Evolutionary conservation across 2,113 vertebrate species (phyloP).

Genomic region (Pampusana beccarii): DNA sequence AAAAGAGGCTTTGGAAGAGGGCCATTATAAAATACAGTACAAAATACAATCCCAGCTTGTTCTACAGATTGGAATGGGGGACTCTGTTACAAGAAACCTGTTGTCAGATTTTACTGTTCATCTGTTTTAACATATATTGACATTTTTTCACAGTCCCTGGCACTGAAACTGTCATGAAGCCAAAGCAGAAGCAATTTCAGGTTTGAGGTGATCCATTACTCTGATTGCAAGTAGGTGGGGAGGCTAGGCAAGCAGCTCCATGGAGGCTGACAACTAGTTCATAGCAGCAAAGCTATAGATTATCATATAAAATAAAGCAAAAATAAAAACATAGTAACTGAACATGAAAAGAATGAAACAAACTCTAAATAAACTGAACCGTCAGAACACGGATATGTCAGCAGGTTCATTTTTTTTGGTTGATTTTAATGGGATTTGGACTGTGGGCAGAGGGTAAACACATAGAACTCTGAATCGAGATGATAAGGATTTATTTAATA

Average conservation of each 20-base stretch:
- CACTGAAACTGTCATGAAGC: background rate
- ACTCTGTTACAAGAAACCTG: conserved; percentile 19
- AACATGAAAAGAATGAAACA: background rate
- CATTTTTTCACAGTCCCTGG: conserved; percentile 26
- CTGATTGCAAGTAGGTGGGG: background rate
- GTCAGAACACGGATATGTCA: background rate
- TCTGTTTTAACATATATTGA: conserved; percentile 45
- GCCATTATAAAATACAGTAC: conserved; percentile 10
- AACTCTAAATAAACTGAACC: background rate
- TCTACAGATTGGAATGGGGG: background rate
- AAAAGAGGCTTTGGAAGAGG: conserved; percentile 45
- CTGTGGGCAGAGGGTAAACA: background rate
- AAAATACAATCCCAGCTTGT: conserved; percentile 26
- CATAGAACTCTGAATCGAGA: background rate
- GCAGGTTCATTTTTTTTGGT: background rate
- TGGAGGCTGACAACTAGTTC: background rate
- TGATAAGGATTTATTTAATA: background rate
- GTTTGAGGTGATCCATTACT: conserved; percentile 1
- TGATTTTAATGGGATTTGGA: background rate
- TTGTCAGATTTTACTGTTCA: conserved; percentile 45
- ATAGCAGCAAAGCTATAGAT: background rate
- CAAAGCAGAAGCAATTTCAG: conserved; percentile 25
- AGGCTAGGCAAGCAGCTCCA: background rate
- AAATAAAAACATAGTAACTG: background rate
- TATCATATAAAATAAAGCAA: background rate